Percentiles rank a stretch among this genome's conserved stretches.
Evolutionary conservation across 2,888 invertebrate species (phyloP).

Genomic region (Epinotia demarniana): DNA sequence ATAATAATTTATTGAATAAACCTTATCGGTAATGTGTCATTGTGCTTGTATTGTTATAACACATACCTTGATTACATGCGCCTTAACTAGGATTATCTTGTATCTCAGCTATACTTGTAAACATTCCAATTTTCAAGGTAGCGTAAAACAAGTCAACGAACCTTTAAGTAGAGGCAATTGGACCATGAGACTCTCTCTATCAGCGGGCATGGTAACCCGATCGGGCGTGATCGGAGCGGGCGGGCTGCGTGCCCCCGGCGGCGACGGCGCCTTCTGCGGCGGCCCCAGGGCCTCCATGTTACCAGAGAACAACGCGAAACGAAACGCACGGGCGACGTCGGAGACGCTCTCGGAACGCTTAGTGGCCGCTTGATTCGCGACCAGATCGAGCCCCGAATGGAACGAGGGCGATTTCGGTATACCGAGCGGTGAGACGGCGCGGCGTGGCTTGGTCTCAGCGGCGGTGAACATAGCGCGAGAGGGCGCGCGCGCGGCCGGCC

Average conservation of each 20-base stretch:
- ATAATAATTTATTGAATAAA: no score
- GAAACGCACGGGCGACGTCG: conserved; percentile 81
- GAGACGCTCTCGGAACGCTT: conserved; percentile 79
- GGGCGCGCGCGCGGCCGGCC: conserved; percentile 83
- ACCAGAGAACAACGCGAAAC: conserved; percentile 72
- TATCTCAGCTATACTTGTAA: conserved; percentile 53
- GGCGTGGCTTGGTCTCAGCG: conserved; percentile 81
- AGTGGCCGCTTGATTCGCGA: conserved; percentile 84
- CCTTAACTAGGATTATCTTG: no score
- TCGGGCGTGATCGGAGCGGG: conserved; percentile 69
- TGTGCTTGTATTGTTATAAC: no score
- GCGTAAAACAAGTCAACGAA: conserved; percentile 59
- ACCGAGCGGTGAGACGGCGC: conserved; percentile 86
- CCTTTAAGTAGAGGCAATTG: conserved; percentile 83
- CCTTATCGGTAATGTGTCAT: no score
- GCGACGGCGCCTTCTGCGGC: conserved; percentile 63
- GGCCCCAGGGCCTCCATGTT: conserved; percentile 58
- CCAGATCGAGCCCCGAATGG: conserved; percentile 93
- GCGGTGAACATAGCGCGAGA: conserved; percentile 82
- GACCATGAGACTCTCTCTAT: conserved; percentile 79
- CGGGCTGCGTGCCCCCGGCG: conserved; percentile 77
- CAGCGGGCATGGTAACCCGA: conserved; percentile 65
- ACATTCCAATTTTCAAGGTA: conserved; percentile 50
- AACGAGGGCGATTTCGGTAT: conserved; percentile 95
- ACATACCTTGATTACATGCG: no score